Evolutionary conservation across 2,797 vertebrate genomes (phyloP), one percentile per base, ranked within the genome.

Genomic region (Sciurus vulgaris): DNA sequence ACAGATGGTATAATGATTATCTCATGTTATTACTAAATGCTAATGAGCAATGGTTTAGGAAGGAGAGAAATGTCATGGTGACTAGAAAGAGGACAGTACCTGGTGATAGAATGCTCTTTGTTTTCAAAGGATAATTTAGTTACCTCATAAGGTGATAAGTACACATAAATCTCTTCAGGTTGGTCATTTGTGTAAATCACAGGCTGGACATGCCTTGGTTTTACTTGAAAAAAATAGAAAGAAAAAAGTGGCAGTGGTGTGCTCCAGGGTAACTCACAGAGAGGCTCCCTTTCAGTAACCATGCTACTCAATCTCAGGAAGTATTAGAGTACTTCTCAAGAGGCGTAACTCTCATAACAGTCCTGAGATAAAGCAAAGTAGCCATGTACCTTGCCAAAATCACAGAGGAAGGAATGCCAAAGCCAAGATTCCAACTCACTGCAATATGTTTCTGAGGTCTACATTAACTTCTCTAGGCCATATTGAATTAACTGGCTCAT

Each of bases 11-110:
- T 94, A 97, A 98, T 95, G 77, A 97, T 98, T 92, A 90, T 97
- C 92, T 97, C 61, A 86, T 74, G 47, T 82, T 97, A 91, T 98
- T 98, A 98, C 97, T 98, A 97, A 96, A 96, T 93, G 70, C 63
- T 98, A 98, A 98, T 92, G 90, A 98, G 90, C 86, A 91, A 97
- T 93, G 88, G 65, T 93, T 98, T 97, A 76, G 86, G 93, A 94
- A 97, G 24, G 77, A 89, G 89, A 96, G 82, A 97, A 96, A 96
- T 93, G 86, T 97, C 94, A 97, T 96, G 91, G 90, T 96, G 97
- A 98, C 92, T 97, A 93, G 93, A 22, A n/a, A 83, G 88, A 97
- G 30, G 26, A 61, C 47, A 61, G 91, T 93, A 92, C 89, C 91
- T 95, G 72, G 74, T 97, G 81, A 78, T 82, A 63, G 35, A 83